phyloP scores from a whole-genome alignment of 2,113 vertebrate species.

The Ammodytes dubius region DNA sequence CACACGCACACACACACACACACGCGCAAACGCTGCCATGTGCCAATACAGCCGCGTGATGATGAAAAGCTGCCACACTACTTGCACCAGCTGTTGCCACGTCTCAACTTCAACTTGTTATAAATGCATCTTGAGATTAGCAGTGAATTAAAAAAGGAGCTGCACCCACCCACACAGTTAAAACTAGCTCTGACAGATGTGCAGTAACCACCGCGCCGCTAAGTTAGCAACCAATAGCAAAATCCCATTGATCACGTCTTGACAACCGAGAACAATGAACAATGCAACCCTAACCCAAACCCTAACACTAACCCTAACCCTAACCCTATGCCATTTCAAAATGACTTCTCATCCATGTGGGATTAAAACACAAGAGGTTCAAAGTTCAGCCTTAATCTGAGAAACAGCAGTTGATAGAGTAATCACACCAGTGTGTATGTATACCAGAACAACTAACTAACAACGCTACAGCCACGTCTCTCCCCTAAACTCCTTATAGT shows the following conservation, averaged over 20 bases:
- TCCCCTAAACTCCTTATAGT: no score
- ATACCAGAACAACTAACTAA: not conserved
- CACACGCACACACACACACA: conserved; percentile 16
- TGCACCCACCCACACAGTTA: not conserved
- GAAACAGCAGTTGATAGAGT: no score
- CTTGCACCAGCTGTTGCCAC: conserved; percentile 10
- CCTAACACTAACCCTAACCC: no score
- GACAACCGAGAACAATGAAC: not conserved
- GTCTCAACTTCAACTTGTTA: not conserved
- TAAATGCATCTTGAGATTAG: not conserved
- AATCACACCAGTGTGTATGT: not conserved
- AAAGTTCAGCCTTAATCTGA: not conserved
- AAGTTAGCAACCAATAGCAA: not conserved
- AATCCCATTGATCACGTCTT: not conserved
- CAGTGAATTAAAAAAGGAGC: not conserved
- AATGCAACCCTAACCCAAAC: not conserved
- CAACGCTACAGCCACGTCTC: no score
- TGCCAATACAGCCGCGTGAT: not conserved
- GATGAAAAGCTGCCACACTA: conserved; percentile 22
- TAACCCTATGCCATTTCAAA: no score
- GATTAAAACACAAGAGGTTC: not conserved
- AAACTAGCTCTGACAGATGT: not conserved
- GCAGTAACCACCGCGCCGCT: not conserved
- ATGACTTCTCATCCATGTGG: not conserved
- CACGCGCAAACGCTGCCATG: not conserved